phyloP scores from a whole-genome alignment of 2,888 invertebrate species.

The Drosophila monieri region DNA sequence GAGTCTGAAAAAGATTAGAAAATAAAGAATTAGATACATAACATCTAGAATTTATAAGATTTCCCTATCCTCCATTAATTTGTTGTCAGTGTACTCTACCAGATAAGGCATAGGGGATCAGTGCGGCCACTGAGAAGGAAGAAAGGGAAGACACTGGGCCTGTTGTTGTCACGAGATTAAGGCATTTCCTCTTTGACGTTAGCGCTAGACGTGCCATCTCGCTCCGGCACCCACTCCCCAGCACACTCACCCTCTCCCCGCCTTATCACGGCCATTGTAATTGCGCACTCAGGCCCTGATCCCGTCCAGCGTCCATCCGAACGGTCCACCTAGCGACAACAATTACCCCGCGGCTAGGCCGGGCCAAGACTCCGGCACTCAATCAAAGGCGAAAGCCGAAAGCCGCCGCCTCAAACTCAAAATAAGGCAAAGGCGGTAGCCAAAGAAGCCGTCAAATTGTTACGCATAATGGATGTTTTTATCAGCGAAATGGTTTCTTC shows the following conservation, averaged over 20 bases:
- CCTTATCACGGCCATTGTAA: slow-evolving; percentile 67
- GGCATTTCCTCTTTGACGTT: slow-evolving; percentile 76
- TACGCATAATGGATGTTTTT: slow-evolving; percentile 81
- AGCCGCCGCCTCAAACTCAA: slow-evolving; percentile 39
- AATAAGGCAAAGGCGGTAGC: slow-evolving; percentile 64
- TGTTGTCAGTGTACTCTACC: background rate
- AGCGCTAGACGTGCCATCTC: slow-evolving; percentile 49
- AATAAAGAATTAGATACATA: background rate
- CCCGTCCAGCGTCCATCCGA: slow-evolving; percentile 14
- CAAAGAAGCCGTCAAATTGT: slow-evolving; percentile 81
- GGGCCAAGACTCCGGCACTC: slow-evolving; percentile 46
- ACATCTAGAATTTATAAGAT: background rate
- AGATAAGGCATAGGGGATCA: slow-evolving; percentile 41
- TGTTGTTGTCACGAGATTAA: slow-evolving; percentile 69
- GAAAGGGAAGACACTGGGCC: slow-evolving; percentile 14
- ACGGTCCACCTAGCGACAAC: slow-evolving; percentile 60
- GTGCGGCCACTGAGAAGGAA: background rate
- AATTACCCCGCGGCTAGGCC: slow-evolving; percentile 72
- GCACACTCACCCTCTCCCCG: slow-evolving; percentile 15
- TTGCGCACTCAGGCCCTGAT: slow-evolving; percentile 71
- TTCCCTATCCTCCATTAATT: background rate
- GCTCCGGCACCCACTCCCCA: slow-evolving; percentile 16
- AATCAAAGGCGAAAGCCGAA: slow-evolving; percentile 70
- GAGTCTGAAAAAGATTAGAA: background rate
- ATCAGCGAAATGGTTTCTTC: slow-evolving; percentile 78